Conservation (phyloP, 1,140 invertebrate species). For the Frieseomelitta varia region DNA sequence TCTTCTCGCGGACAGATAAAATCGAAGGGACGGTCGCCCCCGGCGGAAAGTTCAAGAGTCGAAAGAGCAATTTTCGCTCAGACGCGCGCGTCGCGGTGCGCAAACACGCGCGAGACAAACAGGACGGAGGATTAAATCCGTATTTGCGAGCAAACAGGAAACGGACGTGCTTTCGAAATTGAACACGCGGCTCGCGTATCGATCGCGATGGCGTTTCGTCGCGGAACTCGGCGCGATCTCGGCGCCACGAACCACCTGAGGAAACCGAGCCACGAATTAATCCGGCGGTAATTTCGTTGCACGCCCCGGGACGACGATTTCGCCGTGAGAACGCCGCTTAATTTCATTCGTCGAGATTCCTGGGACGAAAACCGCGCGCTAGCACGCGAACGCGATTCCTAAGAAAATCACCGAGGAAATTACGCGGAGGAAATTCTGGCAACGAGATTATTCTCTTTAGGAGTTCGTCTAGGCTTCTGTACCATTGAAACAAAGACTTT, state of each 20-base stretch:
- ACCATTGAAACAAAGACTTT: neutral
- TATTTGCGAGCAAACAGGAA: constrained; percentile 67
- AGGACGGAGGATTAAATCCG: constrained; percentile 67
- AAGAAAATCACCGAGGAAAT: neutral
- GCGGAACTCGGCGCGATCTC: neutral
- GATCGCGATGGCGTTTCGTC: constrained; percentile 28
- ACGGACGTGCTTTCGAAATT: constrained; percentile 64
- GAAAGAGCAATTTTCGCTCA: constrained; percentile 65
- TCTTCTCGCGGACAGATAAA: neutral
- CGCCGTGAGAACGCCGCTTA: neutral
- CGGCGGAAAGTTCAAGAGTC: constrained; percentile 18
- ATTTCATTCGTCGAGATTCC: neutral
- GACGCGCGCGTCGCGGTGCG: constrained; percentile 48
- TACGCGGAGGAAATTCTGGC: neutral
- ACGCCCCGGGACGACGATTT: neutral
- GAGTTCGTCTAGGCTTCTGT: neutral
- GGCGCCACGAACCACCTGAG: neutral
- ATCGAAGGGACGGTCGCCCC: neutral
- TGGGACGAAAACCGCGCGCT: neutral
- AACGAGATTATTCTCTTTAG: neutral
- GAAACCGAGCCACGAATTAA: neutral
- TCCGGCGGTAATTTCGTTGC: neutral
- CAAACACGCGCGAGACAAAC: constrained; percentile 61
- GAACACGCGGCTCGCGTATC: constrained; percentile 52
- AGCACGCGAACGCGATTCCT: neutral